Conservation (phyloP, 2,113 vertebrate genomes). For the Microtus richardsoni region DNA sequence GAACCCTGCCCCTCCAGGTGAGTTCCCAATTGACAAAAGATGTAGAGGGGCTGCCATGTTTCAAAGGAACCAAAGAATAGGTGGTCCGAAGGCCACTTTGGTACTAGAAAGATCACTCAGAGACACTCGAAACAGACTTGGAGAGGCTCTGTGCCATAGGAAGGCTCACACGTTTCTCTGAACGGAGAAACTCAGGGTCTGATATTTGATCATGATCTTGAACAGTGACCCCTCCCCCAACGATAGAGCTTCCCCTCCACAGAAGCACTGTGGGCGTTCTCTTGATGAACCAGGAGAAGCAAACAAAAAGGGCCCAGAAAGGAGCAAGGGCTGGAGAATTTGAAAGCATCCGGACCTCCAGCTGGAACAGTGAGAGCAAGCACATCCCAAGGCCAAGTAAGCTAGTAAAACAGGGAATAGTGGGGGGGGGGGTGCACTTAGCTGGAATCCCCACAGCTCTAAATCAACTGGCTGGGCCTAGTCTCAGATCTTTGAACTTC, state of each 20-base stretch:
- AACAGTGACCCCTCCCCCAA: neutral
- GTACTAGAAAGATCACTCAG: neutral
- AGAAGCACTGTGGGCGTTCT: constrained; percentile 9
- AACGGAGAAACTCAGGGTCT: neutral
- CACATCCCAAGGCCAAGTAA: neutral
- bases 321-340: neutral
- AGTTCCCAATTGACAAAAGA: neutral
- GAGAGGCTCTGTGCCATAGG: neutral
- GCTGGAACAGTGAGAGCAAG: neutral
- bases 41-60: neutral
- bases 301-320: neutral
- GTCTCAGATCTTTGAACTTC: neutral
- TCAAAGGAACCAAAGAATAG: neutral
- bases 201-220: neutral
- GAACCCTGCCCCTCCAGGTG: neutral
- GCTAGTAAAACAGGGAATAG: neutral
- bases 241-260: neutral
- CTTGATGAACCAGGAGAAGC: neutral
- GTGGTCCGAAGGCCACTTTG: fast-evolving
- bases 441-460: neutral
- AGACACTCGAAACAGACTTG: neutral
- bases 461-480: neutral
- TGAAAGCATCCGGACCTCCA: neutral
- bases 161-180: neutral
- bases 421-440: neutral